phyloP scores from a whole-genome alignment of 2,797 vertebrate genomes.

The Myoxocephalus aenaeus region DNA sequence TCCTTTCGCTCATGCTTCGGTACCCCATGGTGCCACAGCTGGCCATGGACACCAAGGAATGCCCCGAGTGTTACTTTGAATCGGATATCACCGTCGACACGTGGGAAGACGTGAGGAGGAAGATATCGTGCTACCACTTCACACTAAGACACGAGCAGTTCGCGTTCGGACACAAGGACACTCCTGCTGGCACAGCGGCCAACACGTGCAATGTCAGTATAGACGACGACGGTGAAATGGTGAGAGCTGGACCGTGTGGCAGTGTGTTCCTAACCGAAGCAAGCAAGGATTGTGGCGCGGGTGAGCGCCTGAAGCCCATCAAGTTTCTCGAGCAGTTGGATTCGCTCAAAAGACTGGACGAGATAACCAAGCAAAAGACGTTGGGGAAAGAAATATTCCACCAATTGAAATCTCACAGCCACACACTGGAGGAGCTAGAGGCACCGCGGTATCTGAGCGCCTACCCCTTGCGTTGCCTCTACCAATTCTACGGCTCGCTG shows the following conservation, averaged over 20 bases:
- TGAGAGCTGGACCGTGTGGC: neutral
- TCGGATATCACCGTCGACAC: neutral
- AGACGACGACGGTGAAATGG: neutral
- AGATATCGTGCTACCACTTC: neutral
- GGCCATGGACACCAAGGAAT: conserved; percentile 19
- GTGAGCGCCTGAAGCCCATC: neutral
- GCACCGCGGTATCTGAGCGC: conserved; percentile 18
- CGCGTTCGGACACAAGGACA: rapidly evolving
- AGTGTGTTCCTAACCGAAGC: neutral
- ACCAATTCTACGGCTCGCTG: conserved; percentile 14
- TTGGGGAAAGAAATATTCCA: conserved; percentile 9
- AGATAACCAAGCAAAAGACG: conserved; percentile 16
- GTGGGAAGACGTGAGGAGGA: conserved; percentile 6
- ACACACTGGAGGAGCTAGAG: neutral
- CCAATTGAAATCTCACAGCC: neutral
- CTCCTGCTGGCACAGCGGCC: too few relatives aligned
- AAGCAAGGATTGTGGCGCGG: neutral
- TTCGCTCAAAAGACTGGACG: conserved; percentile 3
- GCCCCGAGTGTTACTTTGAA: conserved; percentile 30
- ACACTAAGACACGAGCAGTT: conserved; percentile 17
- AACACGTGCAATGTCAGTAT: rapidly evolving
- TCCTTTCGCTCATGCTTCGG: conserved; percentile 10
- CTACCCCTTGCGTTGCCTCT: conserved; percentile 13
- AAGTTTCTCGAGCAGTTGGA: conserved; percentile 19
- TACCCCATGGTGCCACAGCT: conserved; percentile 5